These are phyloP conservation scores for Mirounga angustirostris DNA, from an alignment of 2,113 vertebrate genomes.

Conservation along the genomic window DNA sequence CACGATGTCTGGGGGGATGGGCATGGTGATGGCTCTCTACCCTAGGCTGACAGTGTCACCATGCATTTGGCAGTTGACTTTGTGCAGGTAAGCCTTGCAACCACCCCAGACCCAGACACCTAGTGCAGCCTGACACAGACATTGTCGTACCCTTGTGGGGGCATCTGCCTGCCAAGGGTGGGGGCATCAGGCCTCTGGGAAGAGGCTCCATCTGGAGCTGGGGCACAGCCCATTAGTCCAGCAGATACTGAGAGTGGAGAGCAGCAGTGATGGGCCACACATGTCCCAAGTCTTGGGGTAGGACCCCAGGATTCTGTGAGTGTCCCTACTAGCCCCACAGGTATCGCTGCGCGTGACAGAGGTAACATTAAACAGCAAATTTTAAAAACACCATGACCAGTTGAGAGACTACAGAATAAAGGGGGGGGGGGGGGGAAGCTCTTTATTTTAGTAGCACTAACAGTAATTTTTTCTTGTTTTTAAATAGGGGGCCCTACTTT, in stretches of 20 bases:
- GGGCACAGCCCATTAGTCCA: not conserved
- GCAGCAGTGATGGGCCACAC: too few relatives aligned
- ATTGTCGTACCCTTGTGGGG: not conserved
- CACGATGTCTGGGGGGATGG: not conserved
- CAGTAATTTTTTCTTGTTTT: not conserved
- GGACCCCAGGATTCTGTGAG: not conserved
- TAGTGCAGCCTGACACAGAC: not conserved
- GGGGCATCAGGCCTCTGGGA: not conserved
- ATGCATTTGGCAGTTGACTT: not conserved
- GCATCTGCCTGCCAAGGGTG: not conserved
- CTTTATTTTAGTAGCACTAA: not conserved
- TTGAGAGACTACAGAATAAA: slow-evolving; percentile 1
- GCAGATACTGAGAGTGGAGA: not conserved
- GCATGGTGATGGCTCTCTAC: not conserved
- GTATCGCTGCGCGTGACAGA: not conserved
- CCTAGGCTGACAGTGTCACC: not conserved
- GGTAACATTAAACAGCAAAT: not conserved
- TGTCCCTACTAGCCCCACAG: not conserved
- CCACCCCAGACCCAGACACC: not conserved
- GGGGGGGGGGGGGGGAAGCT: not conserved
- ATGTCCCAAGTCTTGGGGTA: not conserved
- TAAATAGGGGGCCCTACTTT: not conserved
- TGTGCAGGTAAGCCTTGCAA: not conserved
- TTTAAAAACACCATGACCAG: not conserved
- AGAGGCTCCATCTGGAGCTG: not conserved